phyloP scores from a whole-genome alignment of 2,888 invertebrate genomes.

The Liodrosophila aerea region DNA sequence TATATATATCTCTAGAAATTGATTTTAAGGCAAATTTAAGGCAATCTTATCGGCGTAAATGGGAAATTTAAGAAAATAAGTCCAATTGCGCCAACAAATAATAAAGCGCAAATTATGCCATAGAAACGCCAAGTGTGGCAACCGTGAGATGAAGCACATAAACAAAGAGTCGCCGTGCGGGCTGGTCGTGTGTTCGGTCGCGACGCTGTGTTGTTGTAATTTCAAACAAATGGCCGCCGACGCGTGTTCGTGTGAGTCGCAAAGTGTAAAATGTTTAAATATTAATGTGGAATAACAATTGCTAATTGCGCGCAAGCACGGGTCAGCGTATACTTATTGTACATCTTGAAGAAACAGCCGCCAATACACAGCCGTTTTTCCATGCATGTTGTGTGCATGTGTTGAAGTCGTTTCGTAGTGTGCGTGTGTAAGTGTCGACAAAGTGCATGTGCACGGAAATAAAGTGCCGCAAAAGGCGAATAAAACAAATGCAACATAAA shows the following conservation, averaged over 20 bases:
- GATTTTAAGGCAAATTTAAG: no score
- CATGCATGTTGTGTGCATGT: conserved; percentile 3
- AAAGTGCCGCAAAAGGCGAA: conserved; percentile 48
- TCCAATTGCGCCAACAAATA: no score
- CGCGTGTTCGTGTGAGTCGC: conserved; percentile 35
- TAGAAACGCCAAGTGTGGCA: no score
- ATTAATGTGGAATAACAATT: conserved; percentile 21
- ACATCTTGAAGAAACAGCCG: conserved; percentile 26
- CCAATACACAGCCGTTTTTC: conserved; percentile 35
- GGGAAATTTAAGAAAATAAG: no score
- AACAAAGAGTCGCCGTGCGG: conserved; percentile 57
- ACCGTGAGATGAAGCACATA: conserved; percentile 45
- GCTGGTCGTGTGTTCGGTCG: conserved; percentile 42
- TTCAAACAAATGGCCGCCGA: conserved; percentile 63
- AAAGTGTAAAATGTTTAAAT: conserved; percentile 28
- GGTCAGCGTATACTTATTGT: conserved; percentile 4
- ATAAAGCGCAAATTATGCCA: no score
- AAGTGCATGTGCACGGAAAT: conserved; percentile 61
- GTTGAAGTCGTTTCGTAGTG: neutral
- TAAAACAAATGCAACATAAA: conserved; percentile 26
- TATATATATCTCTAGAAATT: no score
- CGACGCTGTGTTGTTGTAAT: conserved; percentile 42
- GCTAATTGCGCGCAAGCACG: conserved; percentile 3
- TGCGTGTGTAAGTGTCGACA: conserved; percentile 34
- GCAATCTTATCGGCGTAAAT: no score